Evolutionary conservation across 2,113 vertebrate genomes (phyloP).

Genomic region (Oryzias javanicus): DNA sequence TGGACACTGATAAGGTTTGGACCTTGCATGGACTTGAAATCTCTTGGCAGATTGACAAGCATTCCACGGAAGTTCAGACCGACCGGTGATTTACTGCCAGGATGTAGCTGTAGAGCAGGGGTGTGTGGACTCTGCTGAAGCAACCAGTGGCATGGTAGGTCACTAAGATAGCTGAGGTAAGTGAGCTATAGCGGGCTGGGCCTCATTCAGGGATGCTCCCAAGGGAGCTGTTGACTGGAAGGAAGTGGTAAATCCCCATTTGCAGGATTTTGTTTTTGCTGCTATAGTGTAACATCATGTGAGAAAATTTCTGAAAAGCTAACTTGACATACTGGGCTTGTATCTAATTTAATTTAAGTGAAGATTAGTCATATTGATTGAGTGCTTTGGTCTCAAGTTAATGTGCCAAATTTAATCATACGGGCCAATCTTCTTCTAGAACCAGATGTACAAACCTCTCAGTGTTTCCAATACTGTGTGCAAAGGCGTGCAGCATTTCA

Average conservation of each 20-base stretch:
- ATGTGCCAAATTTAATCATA: not conserved
- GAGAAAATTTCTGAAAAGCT: not conserved
- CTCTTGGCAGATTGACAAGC: slow-evolving; percentile 51
- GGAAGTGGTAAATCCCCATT: slow-evolving; percentile 58
- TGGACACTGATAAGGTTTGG: slow-evolving; percentile 70
- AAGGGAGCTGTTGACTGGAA: slow-evolving; percentile 59
- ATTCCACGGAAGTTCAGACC: slow-evolving; percentile 65
- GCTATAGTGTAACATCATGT: slow-evolving; percentile 58
- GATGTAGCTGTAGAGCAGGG: slow-evolving; percentile 54
- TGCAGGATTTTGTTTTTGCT: slow-evolving; percentile 53
- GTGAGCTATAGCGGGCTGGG: slow-evolving; percentile 45
- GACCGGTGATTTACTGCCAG: slow-evolving; percentile 63
- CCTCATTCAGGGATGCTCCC: slow-evolving; percentile 65
- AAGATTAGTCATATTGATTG: not conserved
- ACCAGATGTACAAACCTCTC: not conserved
- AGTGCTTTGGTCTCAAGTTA: not conserved
- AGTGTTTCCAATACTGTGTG: no score
- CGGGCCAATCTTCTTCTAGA: not conserved
- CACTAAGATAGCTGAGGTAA: slow-evolving; percentile 59
- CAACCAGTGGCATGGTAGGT: slow-evolving; percentile 59
- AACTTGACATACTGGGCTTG: slow-evolving; percentile 20
- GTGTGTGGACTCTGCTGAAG: slow-evolving; percentile 56
- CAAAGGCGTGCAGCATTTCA: no score
- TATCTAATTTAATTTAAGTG: not conserved
- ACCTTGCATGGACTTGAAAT: slow-evolving; percentile 71